Base-by-base conservation (phyloP, 2,888 invertebrate genomes). In the Minunthozetes semirufus region DNA sequence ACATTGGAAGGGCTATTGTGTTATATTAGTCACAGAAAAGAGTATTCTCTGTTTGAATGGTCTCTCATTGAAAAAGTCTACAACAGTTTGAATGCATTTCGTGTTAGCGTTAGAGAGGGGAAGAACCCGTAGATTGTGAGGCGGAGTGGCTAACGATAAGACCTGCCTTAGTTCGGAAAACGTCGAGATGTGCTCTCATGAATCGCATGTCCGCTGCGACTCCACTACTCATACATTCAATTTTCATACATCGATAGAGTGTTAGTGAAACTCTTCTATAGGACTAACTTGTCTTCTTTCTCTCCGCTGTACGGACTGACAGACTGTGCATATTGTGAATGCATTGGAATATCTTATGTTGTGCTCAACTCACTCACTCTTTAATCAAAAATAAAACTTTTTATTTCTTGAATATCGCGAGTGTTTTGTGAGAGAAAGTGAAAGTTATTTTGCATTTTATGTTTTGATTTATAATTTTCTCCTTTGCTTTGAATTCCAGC, bases 351-450 rank as follows among this genome's bases (percentile, higher is more conserved):
- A 53, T 53, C 53, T 15, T 53, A 53, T 53, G 19, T 19, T 53
- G 53, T 53, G 53, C 19, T 53, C 48, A 50, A 15, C 48, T 50
- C 11, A 42, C 48, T 50, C 53, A 53, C 17, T 53, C 17, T 53
- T 53, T 33, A 33, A 53, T 53, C 53, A 53, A 53, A 53, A 53
- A 17, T 53, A 53, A 53, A 53, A 53, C 53, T 53, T 53, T 53
- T 53, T 8, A 19, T 53, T 53, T 19, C 19, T 53, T 8, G 19
- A 53, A 19, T 8, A 19, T 19, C 19, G 53, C 19, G 19, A 48
- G 48, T 53, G 53, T 19, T 53, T 1, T 53, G 53, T n/a, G 53
- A 53, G n/a, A n/a, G 53, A 53, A 53, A 19, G 19, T n/a, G 53
- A 53, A 53, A n/a, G 8, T 53, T 53, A 19, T 53, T 53, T 50